These are phyloP conservation scores for Andinoacara biseriatus DNA, from an alignment of 2,113 vertebrate genomes.

Conservation along the genomic window DNA sequence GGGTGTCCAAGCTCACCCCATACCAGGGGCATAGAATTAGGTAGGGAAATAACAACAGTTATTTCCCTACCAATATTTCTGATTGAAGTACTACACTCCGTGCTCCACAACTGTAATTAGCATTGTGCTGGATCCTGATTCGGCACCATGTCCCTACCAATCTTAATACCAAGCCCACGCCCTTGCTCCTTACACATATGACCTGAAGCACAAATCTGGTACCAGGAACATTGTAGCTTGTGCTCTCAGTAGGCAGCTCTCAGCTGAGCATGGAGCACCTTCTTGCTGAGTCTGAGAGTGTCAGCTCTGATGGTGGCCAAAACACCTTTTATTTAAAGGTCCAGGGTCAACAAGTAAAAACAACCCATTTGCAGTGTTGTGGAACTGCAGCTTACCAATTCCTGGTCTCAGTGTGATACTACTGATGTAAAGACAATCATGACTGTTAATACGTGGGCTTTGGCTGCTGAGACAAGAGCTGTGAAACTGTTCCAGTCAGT, in stretches of 20 bases:
- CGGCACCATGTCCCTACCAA: too few species aligned
- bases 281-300: neutral
- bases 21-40: too few species aligned
- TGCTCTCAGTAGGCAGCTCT: constrained; percentile 1
- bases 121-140: too few species aligned
- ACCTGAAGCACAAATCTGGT: neutral
- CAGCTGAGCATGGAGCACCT: neutral
- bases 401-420: neutral
- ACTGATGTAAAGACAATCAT: neutral
- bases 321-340: constrained; percentile 3
- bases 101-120: too few species aligned
- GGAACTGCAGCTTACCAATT: rapidly evolving
- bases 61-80: too few species aligned
- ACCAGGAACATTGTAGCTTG: neutral
- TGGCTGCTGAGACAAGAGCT: neutral
- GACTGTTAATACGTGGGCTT: neutral
- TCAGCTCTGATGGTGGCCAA: neutral
- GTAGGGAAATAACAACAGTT: too few species aligned
- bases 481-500: neutral
- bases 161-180: too few species aligned
- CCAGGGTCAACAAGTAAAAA: neutral
- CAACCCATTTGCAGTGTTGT: rapidly evolving
- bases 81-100: too few species aligned
- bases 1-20: constrained; percentile 7
- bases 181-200: neutral